These are phyloP conservation scores for Megalops atlanticus DNA, from an alignment of 2,113 vertebrate species.

Conservation along the genomic window DNA sequence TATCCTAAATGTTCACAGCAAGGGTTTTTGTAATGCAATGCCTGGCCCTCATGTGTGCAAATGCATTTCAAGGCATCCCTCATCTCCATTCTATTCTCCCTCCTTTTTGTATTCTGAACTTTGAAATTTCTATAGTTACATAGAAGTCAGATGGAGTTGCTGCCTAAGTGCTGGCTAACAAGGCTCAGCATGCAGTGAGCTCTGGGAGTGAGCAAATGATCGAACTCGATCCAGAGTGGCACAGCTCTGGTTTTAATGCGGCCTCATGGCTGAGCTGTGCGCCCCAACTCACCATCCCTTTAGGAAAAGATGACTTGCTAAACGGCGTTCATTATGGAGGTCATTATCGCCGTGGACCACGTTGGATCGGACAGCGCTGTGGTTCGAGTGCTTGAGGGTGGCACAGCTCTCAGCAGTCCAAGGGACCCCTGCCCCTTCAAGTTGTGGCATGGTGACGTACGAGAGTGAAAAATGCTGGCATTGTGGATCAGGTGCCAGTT, in stretches of 20 bases:
- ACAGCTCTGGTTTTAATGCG: conserved; percentile 27
- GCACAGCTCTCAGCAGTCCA: not conserved
- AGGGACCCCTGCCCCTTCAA: too few relatives aligned
- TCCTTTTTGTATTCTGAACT: not conserved
- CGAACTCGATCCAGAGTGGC: not conserved
- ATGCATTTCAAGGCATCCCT: not conserved
- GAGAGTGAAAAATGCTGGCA: too few relatives aligned
- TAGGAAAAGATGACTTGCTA: conserved; percentile 42
- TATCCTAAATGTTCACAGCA: not conserved
- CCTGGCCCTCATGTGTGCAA: not conserved
- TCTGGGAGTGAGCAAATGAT: not conserved
- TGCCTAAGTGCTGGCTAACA: too few relatives aligned
- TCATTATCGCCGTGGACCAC: conserved; percentile 40
- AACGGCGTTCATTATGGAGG: conserved; percentile 53
- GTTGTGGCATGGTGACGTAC: too few relatives aligned
- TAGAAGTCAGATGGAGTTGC: not conserved
- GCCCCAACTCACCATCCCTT: conserved; percentile 17
- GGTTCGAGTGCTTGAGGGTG: not conserved
- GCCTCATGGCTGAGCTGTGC: conserved; percentile 33
- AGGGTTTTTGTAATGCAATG: not conserved
- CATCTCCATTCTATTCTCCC: not conserved
- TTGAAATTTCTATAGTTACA: not conserved
- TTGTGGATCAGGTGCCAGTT: too few relatives aligned
- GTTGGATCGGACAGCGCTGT: not conserved
- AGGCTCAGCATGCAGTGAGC: not conserved